Base-by-base conservation (phyloP, 1,140 invertebrate species). In the Anastatus disparis region DNA sequence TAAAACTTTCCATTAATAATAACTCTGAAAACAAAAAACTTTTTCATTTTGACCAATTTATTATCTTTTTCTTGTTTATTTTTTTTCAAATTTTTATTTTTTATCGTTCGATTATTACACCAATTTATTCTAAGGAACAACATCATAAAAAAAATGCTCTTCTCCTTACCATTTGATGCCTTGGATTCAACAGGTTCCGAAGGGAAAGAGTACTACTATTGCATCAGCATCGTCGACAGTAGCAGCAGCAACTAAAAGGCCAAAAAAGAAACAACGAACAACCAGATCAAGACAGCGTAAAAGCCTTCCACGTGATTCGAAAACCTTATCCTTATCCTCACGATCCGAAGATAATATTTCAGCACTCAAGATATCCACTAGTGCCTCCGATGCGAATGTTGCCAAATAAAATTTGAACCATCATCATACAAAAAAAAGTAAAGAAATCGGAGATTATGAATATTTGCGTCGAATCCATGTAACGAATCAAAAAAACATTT, bases 141-240 rank as follows among this genome's bases (percentile, higher is more conserved):
- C n/a, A n/a, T n/a, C n/a, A n/a, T n/a, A n/a, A 46, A 61, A 42
- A 35, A 31, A 48, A 35, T 48, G 26, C 52, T 69, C 44, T 24
- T n/a, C n/a, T n/a, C n/a, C n/a, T n/a, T n/a, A n/a, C n/a, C n/a
- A n/a, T n/a, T 52, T 52, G 44, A 35, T 58, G 48, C 42, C 38
- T 61, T 69, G 70, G 48, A 65, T 74, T 74, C 64, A 67, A 74
- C 75, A 81, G 78, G 76, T 80, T 38, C 20, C 58, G 44, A 66
- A 74, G 68, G 42, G 61, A 61, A 75, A 20, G 31, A 20, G 8
- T n/a, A n/a, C n/a, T n/a, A n/a, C n/a, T n/a, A n/a, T n/a, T n/a
- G n/a, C n/a, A n/a, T n/a, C n/a, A n/a, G n/a, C n/a, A n/a, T n/a
- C n/a, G n/a, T n/a, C n/a, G n/a, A n/a, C 24, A 7, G 12, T 61